Base-by-base conservation (phyloP, 2,797 vertebrate species). In the Remorina albescens region DNA sequence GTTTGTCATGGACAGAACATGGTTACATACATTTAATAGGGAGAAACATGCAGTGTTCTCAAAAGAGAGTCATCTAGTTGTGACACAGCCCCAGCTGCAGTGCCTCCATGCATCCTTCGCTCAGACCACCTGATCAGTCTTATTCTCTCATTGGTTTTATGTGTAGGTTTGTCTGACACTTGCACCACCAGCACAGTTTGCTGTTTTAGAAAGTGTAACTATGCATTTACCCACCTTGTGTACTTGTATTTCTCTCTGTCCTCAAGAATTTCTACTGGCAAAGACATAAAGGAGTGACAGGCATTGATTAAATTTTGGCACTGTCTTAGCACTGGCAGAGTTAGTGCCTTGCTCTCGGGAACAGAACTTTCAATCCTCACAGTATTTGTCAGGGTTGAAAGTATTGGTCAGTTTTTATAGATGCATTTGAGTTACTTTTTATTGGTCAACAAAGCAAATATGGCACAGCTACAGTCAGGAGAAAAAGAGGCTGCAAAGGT, bases 221-320 rank as follows among this genome's bases (percentile, higher is more conserved):
- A 25, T 23, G 39, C 25, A 8, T 82, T 71, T 55, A 30, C 61
- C 44, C 44, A 73, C 74, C 15, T 4, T 42, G 68, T 65, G 67
- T 51, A 36, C 81, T 83, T 65, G 54, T 74, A 58, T 74, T 76
- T 81, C 46, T 26, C 28, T 67, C 56, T 55, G 58, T 69, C 64
- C 46, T 76, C 47, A 53, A 54, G 46, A 25, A 18, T 64, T 76
- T 71, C 37, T 23, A 28, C 58, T 57, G 62, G 53, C 60, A 60
- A 19, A 39, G 36, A 61, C 51, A 11, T 26, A 54, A 55, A 75
- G 26, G 66, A 65, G 75, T 63, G 39, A 21, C 47, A 57, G 46
- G 51, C 63, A 67, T 67, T 73, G 71, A 80, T 85, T 59, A 21
- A 21, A 23, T 37, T 70, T 67, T 67, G 81, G 23, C 36, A 42